Base-by-base conservation (phyloP, 2,113 vertebrate genomes). In the Solenodon paradoxus region DNA sequence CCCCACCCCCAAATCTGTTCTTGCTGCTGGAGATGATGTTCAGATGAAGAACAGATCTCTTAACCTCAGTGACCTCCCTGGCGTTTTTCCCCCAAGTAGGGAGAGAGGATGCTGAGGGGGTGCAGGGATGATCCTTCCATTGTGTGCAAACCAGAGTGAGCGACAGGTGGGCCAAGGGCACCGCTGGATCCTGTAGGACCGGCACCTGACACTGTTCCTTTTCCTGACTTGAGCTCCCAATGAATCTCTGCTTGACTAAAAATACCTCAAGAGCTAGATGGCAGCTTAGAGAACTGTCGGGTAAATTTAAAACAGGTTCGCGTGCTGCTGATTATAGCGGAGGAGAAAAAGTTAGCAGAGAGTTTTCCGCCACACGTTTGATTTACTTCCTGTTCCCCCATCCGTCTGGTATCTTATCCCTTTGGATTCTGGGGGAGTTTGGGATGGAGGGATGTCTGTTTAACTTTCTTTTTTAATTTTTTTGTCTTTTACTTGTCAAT, bases 261-360 rank as follows among this genome's bases (percentile, higher is more conserved):
- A 98, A 97, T 96, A 98, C 97, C 97, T 95, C 97, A 95, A 97
- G 98, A 98, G 97, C 97, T 96, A 86, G 97, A 97, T 98, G 97
- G 98, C 98, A 97, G 80, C 95, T 92, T 97, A 96, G 96, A 98
- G 97, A 97, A 94, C 98, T 97, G 96, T 98, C 90, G 93, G n/a
- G 98, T 97, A 98, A 98, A 98, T 97, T 98, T 97, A 97, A 97
- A 98, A 96, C 97, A 98, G 97, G 96, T 97, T 98, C 97, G 93
- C 95, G 47, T 97, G 98, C 96, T 92, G 55, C 97, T 96, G 97
- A 98, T 97, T 96, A 97, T 94, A 96, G 97, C 64, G 74, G 87
- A 95, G 95, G 97, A 96, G 96, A 94, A 95, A 96, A 96, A 97
- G 97, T 98, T 98, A 95, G 92, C 40, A 64, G 97, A 92, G 97